Percentiles rank a stretch among this genome's conserved stretches.
Evolutionary conservation across 2,888 invertebrate species (phyloP).

Genomic region (Sycophila texana): DNA sequence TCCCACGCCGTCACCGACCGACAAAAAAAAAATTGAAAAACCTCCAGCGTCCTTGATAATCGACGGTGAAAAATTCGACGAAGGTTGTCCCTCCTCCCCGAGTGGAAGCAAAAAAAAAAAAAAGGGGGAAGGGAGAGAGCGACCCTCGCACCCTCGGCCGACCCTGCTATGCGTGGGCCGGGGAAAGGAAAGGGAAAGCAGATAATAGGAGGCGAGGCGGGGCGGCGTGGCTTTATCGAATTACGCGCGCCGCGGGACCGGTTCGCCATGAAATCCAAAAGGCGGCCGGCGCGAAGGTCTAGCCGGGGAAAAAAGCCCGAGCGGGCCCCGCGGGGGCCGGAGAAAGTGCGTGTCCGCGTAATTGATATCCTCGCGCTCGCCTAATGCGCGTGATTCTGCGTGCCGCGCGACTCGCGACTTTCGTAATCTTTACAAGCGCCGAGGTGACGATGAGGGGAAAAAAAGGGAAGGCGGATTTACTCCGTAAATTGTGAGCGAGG

Average conservation of each 20-base stretch:
- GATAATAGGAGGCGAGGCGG: slow-evolving; percentile 29
- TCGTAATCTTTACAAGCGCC: no score
- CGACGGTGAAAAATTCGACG: no score
- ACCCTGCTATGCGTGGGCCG: slow-evolving; percentile 9
- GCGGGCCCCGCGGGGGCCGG: not conserved
- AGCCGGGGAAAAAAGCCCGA: slow-evolving; percentile 16
- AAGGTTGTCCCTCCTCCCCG: no score
- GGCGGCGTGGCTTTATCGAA: slow-evolving; percentile 24
- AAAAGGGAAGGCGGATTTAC: no score
- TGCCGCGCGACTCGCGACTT: no score
- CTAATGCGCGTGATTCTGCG: not conserved
- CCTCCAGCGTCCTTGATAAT: no score
- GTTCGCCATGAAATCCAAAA: slow-evolving; percentile 50
- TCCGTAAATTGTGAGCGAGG: no score
- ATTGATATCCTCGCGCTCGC: not conserved
- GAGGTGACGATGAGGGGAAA: no score
- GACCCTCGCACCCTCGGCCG: not conserved
- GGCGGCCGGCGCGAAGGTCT: slow-evolving; percentile 35
- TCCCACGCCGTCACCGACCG: no score
- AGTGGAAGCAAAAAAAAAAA: no score
- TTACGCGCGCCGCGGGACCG: slow-evolving; percentile 23
- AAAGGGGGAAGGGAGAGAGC: no score
- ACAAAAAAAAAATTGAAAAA: no score
- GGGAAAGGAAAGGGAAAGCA: slow-evolving; percentile 50
- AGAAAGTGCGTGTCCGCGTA: slow-evolving; percentile 16